A percentile compares a stretch with the other conserved stretches of the same genome.
Conservation (phyloP, 2,797 vertebrate genomes). For the Danio jaintianensis region DNA sequence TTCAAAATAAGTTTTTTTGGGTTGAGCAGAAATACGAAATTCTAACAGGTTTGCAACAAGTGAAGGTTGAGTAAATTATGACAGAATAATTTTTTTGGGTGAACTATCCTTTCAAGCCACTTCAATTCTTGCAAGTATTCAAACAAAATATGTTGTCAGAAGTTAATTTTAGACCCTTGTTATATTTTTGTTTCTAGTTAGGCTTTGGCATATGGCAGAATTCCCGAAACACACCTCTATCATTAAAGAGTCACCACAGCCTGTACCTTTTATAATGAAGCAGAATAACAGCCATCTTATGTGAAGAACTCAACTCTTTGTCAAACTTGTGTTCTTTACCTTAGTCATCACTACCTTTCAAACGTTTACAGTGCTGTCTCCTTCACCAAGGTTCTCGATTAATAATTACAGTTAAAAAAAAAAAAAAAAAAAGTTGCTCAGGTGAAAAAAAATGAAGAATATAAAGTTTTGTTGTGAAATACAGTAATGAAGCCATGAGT, state of each 20-base stretch:
- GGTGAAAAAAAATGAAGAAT: neutral
- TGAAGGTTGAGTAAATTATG: no score
- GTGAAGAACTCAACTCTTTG: neutral
- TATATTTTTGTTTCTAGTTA: neutral
- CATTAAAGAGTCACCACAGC: neutral
- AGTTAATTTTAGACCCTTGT: neutral
- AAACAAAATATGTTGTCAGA: no score
- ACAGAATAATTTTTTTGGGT: no score
- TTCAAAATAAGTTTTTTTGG: no score
- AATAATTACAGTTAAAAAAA: constrained; percentile 15
- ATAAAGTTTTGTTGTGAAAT: neutral
- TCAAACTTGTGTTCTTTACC: constrained; percentile 47
- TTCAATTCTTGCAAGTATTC: no score
- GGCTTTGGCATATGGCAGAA: neutral
- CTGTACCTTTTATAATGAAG: neutral
- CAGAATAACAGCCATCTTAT: neutral
- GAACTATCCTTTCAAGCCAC: no score
- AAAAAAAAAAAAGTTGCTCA: neutral
- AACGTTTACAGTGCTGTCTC: constrained; percentile 3
- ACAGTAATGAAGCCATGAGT: neutral
- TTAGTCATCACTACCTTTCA: neutral
- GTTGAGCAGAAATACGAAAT: no score
- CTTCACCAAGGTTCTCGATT: neutral
- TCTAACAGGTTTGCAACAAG: no score
- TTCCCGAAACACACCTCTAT: neutral